Evolutionary conservation across 2,888 invertebrate species (phyloP), one percentile per base, ranked within the genome.

Genomic region (Rhagium mordax): DNA sequence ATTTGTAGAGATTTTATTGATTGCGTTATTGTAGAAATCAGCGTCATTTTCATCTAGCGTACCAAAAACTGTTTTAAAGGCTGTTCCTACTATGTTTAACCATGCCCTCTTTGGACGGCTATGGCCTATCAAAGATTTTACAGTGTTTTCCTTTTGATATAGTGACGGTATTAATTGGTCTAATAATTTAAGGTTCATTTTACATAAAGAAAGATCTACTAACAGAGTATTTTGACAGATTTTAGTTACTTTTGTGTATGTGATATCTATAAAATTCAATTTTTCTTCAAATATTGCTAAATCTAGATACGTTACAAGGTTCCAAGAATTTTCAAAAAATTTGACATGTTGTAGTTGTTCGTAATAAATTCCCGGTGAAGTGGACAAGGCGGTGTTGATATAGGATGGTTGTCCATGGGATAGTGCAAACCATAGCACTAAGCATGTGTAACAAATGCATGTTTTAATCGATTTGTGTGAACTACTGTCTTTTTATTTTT

Each of bases 41-140:
- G 72, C 79, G 60, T 79, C 76, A 24, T 75, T 57, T 71, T 71
- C 41, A 66, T 76, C 76, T 61, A 78, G 51, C 5, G 74, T 76
- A n/a, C 76, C 76, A 15, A 74, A 71, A 21, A 74, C 48, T 10
- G 64, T 53, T 72, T 76, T 74, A 27, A 76, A 55, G 1, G 59
- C 27, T 48, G 53, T 67, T 7, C 70, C 74, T 15, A 74, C 33
- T 48, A 61, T 18, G 55, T 73, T 71, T 15, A 75, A 64, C 33
- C 49, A 61, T 4, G 55, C 75, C 24, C 75, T 33, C 64, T 71
- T 73, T 20, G 10, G 20, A 57, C 59, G 48, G 13, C 18, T 62
- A 20, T 72, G 49, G 29, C 49, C 41, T 3, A 60, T 60, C 6
- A 70, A 18, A 16, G 62, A 41, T 73, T 64, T 64, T 13, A 65